phyloP scores from a whole-genome alignment of 1,140 invertebrate genomes.

The Plectus sambesii region DNA sequence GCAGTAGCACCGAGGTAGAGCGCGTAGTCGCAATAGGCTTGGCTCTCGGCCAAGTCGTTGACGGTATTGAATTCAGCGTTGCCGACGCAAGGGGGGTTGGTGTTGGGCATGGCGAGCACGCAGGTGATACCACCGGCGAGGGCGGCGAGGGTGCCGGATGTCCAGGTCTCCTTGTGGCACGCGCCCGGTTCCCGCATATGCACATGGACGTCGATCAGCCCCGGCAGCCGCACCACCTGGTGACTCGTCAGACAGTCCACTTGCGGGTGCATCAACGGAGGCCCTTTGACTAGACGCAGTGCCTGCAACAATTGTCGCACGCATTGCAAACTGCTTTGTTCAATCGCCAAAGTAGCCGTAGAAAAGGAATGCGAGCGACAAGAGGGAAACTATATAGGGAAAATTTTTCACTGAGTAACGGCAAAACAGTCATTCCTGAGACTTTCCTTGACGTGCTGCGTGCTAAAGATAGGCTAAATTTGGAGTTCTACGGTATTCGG shows the following conservation, averaged over 20 bases:
- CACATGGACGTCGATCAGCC: slow-evolving; percentile 94
- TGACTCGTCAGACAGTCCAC: slow-evolving; percentile 87
- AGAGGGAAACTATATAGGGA: too few species aligned
- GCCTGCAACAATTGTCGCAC: too few species aligned
- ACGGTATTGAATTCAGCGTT: slow-evolving; percentile 7
- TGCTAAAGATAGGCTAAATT: too few species aligned
- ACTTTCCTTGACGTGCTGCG: too few species aligned
- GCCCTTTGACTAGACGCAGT: slow-evolving; percentile 61
- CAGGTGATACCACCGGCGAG: slow-evolving; percentile 93
- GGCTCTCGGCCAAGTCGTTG: slow-evolving; percentile 55
- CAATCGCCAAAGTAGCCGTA: too few species aligned
- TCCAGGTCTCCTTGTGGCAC: slow-evolving; percentile 90
- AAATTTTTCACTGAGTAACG: too few species aligned
- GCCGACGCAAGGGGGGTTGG: slow-evolving; percentile 77
- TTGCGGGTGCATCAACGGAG: slow-evolving; percentile 75
- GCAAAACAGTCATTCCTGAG: too few species aligned
- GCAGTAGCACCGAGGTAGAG: slow-evolving; percentile 80
- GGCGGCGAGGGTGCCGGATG: slow-evolving; percentile 82
- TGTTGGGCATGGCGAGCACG: slow-evolving; percentile 90
- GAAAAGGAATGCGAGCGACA: too few species aligned
- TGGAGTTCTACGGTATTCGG: too few species aligned
- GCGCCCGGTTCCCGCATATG: slow-evolving; percentile 91
- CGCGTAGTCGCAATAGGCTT: slow-evolving; percentile 88
- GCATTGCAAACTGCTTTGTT: too few species aligned
- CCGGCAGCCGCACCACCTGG: slow-evolving; percentile 75